Evolutionary conservation across 2,797 vertebrate genomes (phyloP).

Genomic region (Oreortyx pictus): DNA sequence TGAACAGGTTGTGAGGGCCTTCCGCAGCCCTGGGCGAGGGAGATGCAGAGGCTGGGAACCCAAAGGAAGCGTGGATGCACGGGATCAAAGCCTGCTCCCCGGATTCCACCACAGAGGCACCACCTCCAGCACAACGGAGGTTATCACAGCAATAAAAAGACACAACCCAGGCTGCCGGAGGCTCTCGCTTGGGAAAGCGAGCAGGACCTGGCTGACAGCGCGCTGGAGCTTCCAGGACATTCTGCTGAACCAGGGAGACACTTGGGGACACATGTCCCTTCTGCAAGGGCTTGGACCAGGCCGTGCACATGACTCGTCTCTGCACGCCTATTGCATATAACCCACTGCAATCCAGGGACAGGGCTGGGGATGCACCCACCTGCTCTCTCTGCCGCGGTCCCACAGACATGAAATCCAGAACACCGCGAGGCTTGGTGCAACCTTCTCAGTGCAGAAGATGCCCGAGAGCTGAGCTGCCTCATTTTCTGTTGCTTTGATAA

Average conservation of each 20-base stretch:
- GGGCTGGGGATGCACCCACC: background rate
- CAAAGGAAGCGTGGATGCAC: conserved; percentile 25
- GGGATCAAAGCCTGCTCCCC: conserved; percentile 58
- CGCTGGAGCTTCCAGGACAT: background rate
- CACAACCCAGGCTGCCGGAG: conserved; percentile 2
- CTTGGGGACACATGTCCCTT: background rate
- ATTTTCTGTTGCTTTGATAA: conserved; percentile 7
- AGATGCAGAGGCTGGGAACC: conserved; percentile 57
- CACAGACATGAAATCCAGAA: background rate
- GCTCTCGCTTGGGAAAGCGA: background rate
- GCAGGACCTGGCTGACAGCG: background rate
- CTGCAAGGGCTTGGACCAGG: background rate
- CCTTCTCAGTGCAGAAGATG: background rate
- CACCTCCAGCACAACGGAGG: conserved; percentile 57
- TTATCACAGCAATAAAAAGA: conserved; percentile 54
- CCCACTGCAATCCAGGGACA: background rate
- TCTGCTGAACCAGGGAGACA: background rate
- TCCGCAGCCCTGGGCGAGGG: conserved; percentile 19
- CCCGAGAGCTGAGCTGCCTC: background rate
- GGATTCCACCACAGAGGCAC: conserved; percentile 9
- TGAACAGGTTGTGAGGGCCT: background rate
- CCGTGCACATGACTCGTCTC: rapidly evolving
- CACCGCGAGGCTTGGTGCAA: rapidly evolving
- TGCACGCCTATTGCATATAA: background rate
- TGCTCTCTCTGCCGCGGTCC: background rate